phyloP scores from a whole-genome alignment of 2,888 invertebrate species.

The Iselma pallidipennis region DNA sequence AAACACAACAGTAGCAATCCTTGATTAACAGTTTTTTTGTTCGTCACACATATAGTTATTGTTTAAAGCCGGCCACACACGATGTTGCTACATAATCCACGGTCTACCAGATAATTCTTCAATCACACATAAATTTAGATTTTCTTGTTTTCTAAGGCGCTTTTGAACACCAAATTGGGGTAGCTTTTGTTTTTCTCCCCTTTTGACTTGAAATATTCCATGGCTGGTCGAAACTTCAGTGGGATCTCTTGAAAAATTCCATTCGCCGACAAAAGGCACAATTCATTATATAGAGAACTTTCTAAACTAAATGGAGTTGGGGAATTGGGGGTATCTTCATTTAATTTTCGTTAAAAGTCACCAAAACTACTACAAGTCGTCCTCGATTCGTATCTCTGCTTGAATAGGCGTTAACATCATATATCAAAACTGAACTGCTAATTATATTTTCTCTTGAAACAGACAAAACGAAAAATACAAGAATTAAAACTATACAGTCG shows the following conservation, averaged over 20 bases:
- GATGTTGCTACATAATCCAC: too few relatives aligned
- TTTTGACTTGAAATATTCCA: too few relatives aligned
- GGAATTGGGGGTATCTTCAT: too few relatives aligned
- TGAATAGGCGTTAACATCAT: conserved; percentile 32
- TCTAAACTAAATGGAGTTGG: background rate
- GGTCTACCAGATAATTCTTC: too few relatives aligned
- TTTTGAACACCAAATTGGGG: too few relatives aligned
- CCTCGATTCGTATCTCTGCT: conserved; percentile 28
- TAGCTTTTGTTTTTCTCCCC: too few relatives aligned
- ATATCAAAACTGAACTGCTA: conserved; percentile 23
- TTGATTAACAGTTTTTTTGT: background rate
- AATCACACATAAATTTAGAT: too few relatives aligned
- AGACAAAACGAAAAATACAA: background rate
- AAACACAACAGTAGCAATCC: too few relatives aligned
- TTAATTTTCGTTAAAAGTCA: background rate
- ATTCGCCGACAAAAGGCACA: background rate
- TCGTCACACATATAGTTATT: background rate
- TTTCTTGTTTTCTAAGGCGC: too few relatives aligned
- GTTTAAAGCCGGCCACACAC: background rate
- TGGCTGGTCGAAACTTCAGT: background rate
- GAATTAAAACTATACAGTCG: background rate
- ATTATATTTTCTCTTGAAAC: conserved; percentile 4
- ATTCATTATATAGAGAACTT: too few relatives aligned
- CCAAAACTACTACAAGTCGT: background rate
- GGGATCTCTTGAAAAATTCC: background rate